Conservation (phyloP, 2,113 vertebrate species). For the Tetrax tetrax region DNA sequence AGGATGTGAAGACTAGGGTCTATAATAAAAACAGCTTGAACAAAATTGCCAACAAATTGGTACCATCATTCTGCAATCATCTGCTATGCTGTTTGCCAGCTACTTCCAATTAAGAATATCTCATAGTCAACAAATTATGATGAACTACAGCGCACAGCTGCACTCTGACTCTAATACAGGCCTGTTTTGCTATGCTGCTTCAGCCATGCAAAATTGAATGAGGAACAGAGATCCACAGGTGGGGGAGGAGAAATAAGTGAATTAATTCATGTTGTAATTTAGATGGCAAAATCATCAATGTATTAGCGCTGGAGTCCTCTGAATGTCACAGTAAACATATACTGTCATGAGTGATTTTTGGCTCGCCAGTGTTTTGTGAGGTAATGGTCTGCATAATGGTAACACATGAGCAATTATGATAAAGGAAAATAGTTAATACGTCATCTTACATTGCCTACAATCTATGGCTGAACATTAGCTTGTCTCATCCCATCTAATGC, state of each 20-base stretch:
- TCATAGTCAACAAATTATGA: neutral
- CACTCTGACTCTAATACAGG: neutral
- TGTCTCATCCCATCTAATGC: neutral
- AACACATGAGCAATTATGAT: neutral
- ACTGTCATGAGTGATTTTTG: conserved; percentile 29
- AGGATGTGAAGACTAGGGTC: neutral
- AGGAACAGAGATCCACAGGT: neutral
- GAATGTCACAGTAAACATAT: neutral
- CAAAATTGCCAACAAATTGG: neutral
- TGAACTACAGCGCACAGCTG: neutral
- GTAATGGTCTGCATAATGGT: neutral
- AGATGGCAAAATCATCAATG: neutral
- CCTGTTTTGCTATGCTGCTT: neutral
- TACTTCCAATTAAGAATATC: neutral
- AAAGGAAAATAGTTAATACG: neutral
- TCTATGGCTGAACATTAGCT: neutral
- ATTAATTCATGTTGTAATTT: neutral
- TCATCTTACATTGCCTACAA: neutral
- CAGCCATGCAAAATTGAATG: neutral
- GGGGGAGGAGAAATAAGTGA: neutral
- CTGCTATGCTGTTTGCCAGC: neutral
- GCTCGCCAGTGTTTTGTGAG: neutral
- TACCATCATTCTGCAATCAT: neutral
- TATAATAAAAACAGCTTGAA: neutral
- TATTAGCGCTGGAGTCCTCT: neutral